Conservation (phyloP, 2,888 invertebrate species). For the Aleiodes alternator region DNA sequence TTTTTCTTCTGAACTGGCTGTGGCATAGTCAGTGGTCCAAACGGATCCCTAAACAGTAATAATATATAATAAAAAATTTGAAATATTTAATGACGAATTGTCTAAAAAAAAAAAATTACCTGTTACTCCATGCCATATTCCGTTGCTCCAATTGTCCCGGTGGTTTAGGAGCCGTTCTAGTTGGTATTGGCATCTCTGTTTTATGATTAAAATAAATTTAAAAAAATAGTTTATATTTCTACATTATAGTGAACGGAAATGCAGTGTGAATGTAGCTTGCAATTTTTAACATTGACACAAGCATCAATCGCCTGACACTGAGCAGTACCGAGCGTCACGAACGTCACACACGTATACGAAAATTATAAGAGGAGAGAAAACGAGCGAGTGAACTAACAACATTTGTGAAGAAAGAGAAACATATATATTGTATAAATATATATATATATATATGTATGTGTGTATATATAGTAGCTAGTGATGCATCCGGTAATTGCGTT, state of each 20-base stretch:
- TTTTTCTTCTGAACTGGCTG: constrained; percentile 80
- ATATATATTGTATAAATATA: constrained; percentile 13
- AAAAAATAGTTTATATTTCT: constrained; percentile 44
- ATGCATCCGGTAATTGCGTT: constrained; percentile 37
- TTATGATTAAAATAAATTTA: constrained; percentile 53
- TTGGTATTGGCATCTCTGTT: constrained; percentile 80
- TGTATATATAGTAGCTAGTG: constrained; percentile 22
- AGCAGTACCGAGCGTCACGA: constrained; percentile 52
- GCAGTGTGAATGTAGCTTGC: constrained; percentile 34
- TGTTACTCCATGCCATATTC: constrained; percentile 64
- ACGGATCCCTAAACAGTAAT: constrained; percentile 67
- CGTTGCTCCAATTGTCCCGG: constrained; percentile 74
- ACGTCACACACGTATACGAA: constrained; percentile 44
- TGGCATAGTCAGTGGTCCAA: constrained; percentile 75
- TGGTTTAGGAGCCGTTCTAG: constrained; percentile 79
- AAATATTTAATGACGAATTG: constrained; percentile 13
- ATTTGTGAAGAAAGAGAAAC: constrained; percentile 3
- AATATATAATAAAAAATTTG: constrained; percentile 15
- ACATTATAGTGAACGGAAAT: constrained; percentile 39
- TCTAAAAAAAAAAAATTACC: constrained; percentile 58
- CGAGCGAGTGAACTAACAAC: constrained; percentile 23
- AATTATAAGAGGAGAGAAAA: constrained; percentile 40
- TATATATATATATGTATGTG: constrained; percentile 1
- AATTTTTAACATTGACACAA: constrained; percentile 45
- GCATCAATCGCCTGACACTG: constrained; percentile 57